Base-by-base conservation (phyloP, 2,113 vertebrate species). In the Oenanthe oenanthe region DNA sequence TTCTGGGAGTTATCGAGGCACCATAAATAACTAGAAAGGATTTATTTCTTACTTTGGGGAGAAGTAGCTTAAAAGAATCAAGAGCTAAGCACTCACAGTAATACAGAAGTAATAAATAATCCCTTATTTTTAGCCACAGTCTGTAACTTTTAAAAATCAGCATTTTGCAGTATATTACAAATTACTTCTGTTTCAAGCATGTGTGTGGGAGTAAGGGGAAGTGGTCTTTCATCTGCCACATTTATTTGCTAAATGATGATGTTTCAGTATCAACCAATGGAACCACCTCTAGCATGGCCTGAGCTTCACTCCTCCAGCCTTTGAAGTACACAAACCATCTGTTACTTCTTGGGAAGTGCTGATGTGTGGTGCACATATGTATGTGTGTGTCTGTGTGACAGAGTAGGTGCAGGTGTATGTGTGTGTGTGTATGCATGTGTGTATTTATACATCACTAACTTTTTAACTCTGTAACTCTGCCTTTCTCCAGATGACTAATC, bases 61-160 rank as follows among this genome's bases (percentile, higher is more conserved):
- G 71, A 56, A 79, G 71, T 7, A 72, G 16, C 32, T 47, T 79
- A 66, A 85, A 90, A 89, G 5, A 93, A 47, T 54, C 53, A 50
- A 65, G 25, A 85, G 19, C 28, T 67, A 57, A 71, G 53, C 48
- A 75, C 15, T 13, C 38, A 68, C 28, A 72, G 53, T 38, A 82
- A 88, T 45, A 72, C 8, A 81, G 61, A 85, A 60, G 24, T 63
- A 93, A 92, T 77, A 92, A 91, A 91, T 70, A 86, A 57, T 57
- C 22, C 25, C 17, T 77, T 85, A 60, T 83, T 94, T 94, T 94
- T 89, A 78, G 42, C 60, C 53, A 48, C 26, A 81, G 38, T 31
- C 82, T 47, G 26, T 73, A 95, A 62, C 74, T 74, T 91, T 93
- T 82, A 43, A 94, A 92, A 95, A 77, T 65, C 70, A 78, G 24